Percentiles rank a stretch among this genome's conserved stretches.
Evolutionary conservation across 2,888 invertebrate genomes (phyloP).

Genomic region (Eristalis arbustorum): DNA sequence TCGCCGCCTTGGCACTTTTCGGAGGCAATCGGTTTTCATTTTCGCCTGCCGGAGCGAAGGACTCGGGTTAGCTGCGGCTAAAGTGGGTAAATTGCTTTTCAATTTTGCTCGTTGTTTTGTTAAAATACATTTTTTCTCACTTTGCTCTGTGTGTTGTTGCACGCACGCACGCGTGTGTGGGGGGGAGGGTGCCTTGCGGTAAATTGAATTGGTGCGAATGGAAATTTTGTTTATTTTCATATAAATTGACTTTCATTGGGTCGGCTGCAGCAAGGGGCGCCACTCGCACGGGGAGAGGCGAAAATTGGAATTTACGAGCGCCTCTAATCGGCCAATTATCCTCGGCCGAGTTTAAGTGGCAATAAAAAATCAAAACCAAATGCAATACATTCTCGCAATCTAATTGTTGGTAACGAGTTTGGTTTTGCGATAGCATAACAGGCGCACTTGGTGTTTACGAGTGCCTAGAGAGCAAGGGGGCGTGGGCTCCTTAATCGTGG

Average conservation of each 20-base stretch:
- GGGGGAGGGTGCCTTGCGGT: constrained; percentile 29
- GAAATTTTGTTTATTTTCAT: constrained; percentile 66
- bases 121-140: constrained; percentile 23
- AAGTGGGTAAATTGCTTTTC: constrained; percentile 67
- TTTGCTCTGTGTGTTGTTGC: not conserved
- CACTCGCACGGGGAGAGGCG: not conserved
- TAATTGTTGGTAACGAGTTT: constrained; percentile 13
- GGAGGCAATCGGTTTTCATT: constrained; percentile 65
- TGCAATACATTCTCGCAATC: not conserved
- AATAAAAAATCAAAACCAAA: not conserved
- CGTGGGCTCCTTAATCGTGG: too few relatives aligned
- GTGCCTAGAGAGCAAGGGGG: not conserved
- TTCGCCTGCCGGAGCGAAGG: constrained; percentile 27
- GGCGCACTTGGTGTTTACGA: not conserved
- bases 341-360: not conserved
- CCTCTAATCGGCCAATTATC: constrained; percentile 48
- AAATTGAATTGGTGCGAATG: constrained; percentile 60
- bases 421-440: not conserved
- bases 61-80: constrained; percentile 37
- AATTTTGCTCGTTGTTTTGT: constrained; percentile 46
- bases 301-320: constrained; percentile 57
- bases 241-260: constrained; percentile 63
- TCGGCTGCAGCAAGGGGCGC: not conserved
- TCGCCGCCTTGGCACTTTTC: constrained; percentile 39
- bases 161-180: constrained; percentile 12